Evolutionary conservation across 30 jellyfish, hydroid and myxozoan species (phyloP).

Genomic region (Turritopsis rubra): DNA sequence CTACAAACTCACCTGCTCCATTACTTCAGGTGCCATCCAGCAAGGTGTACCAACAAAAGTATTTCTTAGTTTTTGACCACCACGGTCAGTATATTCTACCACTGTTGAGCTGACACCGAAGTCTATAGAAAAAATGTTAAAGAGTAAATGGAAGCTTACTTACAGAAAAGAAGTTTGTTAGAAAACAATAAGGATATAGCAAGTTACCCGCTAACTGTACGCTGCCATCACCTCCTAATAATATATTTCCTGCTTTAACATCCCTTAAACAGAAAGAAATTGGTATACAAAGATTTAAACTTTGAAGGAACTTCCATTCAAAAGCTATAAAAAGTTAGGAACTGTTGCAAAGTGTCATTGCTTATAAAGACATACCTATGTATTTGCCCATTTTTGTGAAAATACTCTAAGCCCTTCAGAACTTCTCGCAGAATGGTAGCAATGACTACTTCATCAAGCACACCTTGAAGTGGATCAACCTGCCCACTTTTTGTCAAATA

Average conservation of each 20-base stretch:
- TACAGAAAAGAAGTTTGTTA: background rate
- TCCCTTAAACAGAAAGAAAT: conserved; percentile 42
- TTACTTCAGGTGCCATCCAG: conserved; percentile 99
- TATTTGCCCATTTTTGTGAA: conserved; percentile 95
- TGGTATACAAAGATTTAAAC: too few relatives aligned
- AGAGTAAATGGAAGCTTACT: background rate
- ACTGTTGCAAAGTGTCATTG: background rate
- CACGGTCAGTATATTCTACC: conserved; percentile 85
- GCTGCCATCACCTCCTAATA: conserved; percentile 94
- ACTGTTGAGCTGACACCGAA: conserved; percentile 97
- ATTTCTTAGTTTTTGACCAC: conserved; percentile 75
- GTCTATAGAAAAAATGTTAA: conserved; percentile 19
- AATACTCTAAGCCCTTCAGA: conserved; percentile 85
- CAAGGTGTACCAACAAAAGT: conserved; percentile 99
- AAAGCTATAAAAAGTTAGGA: too few relatives aligned
- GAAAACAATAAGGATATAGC: background rate
- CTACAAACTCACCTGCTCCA: conserved; percentile 85
- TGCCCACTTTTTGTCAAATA: conserved; percentile 69
- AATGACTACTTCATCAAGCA: conserved; percentile 85
- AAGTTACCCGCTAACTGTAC: conserved; percentile 83
- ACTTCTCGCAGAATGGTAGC: conserved; percentile 95
- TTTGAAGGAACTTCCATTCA: background rate
- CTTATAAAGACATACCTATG: conserved; percentile 44
- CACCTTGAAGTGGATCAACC: conserved; percentile 79
- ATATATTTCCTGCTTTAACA: conserved; percentile 96